These are phyloP conservation scores for Gymnothorax javanicus DNA, from an alignment of 2,797 vertebrate genomes.

Conservation along the genomic window DNA sequence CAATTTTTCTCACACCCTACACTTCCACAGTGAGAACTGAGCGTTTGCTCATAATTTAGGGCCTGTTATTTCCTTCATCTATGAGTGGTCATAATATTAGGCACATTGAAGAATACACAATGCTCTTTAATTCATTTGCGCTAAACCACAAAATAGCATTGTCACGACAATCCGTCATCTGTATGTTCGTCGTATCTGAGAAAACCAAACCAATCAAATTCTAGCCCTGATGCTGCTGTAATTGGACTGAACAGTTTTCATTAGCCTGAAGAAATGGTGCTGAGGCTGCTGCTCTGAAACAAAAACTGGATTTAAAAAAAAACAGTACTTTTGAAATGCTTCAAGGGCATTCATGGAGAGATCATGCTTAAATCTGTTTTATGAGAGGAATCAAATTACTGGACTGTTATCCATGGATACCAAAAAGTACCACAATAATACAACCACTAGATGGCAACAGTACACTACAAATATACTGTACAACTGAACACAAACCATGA, in stretches of 20 bases:
- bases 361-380: neutral
- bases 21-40: no score
- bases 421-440: neutral
- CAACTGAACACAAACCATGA: neutral
- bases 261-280: neutral
- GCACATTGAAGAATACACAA: neutral
- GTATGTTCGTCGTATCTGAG: neutral
- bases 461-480: neutral
- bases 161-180: neutral
- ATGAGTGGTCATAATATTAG: neutral
- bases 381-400: neutral
- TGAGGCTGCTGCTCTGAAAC: neutral
- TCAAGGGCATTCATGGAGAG: neutral
- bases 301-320: neutral
- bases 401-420: no score
- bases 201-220: neutral
- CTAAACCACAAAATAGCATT: neutral
- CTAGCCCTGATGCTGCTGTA: neutral
- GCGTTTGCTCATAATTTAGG: no score
- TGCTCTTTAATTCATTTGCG: neutral
- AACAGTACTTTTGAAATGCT: neutral
- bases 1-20: no score
- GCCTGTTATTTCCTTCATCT: no score
- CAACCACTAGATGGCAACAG: slow-evolving; percentile 31
- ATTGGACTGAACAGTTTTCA: neutral